Base-by-base conservation (phyloP, 2,113 vertebrate genomes). In the Ceyx melanurus region DNA sequence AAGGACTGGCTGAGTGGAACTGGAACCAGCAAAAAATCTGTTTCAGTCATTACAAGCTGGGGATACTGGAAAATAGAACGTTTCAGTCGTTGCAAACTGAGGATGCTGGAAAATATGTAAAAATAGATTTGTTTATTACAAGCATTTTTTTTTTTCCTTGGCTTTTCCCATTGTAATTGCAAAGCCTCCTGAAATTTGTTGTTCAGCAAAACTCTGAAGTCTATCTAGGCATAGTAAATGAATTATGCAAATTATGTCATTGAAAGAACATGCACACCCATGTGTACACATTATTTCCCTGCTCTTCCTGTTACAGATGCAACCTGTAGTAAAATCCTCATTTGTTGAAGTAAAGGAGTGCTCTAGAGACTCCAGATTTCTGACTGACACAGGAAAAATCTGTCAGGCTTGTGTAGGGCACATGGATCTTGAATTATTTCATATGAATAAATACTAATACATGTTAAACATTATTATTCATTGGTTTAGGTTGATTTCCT, bases 31-130 rank as follows among this genome's bases (percentile, higher is more conserved):
- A 5, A 86, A 83, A 86, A 81, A 76, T 65, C 89, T 89, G 75
- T 92, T 92, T 89, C 82, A 82, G 93, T 78, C 72, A 77, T 94
- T 93, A 57, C 33, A 78, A 78, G 86, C 46, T 50, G 57, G 79
- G 65, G 42, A 57, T 77, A 88, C 64, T 84, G 77, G 90, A 92
- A 92, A 91, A 93, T 53, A 66, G 21, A 82, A 78, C 64, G 46
- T 88, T 92, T 92, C 80, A 82, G 43, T 76, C 65, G 77, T 61
- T 90, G 62, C 45, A 81, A 80, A 87, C 35, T 61, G 67, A 87
- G 67, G 48, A 50, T 71, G 86, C 66, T 86, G 80, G 89, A 93
- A 92, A 91, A 93, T 50, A 73, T 28, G 61, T 88, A 50, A 37
- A 74, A 93, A 60, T 17, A 43, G 51, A 72, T 77, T 82, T 5